These are phyloP conservation scores for Heliconius charithonia DNA, from an alignment of 2,888 invertebrate genomes.

Conservation along the genomic window DNA sequence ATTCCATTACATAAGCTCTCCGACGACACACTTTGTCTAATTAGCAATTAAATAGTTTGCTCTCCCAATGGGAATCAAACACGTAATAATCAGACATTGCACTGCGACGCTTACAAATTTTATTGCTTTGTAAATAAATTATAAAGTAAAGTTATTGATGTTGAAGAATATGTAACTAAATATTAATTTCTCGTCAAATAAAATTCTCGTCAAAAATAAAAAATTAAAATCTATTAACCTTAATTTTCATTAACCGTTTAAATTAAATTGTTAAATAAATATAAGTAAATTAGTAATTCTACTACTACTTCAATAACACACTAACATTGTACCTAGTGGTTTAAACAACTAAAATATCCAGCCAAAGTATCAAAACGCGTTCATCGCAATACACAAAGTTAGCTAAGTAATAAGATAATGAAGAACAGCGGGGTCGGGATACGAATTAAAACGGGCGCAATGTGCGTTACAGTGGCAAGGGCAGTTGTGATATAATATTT, in stretches of 20 bases:
- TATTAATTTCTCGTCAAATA: no score
- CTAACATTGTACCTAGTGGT: background rate
- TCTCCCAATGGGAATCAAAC: background rate
- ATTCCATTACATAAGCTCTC: no score
- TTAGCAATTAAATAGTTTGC: background rate
- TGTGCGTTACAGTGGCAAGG: conserved; percentile 54
- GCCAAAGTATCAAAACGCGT: conserved; percentile 61
- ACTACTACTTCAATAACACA: background rate
- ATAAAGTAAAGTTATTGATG: no score
- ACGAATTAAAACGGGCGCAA: conserved; percentile 78
- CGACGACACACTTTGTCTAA: no score
- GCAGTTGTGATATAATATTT: conserved; percentile 29
- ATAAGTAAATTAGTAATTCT: background rate
- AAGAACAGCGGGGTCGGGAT: conserved; percentile 80
- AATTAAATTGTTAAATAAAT: background rate
- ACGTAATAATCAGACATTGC: background rate
- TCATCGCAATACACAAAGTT: conserved; percentile 68
- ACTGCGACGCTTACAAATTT: background rate
- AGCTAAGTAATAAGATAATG: conserved; percentile 84
- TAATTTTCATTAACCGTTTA: no score
- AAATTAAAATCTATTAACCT: no score
- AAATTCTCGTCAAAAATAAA: background rate
- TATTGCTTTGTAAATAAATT: no score
- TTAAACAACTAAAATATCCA: background rate
- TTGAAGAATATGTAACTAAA: no score